Conservation (phyloP, 2,113 vertebrate species). For the Tapirus terrestris region DNA sequence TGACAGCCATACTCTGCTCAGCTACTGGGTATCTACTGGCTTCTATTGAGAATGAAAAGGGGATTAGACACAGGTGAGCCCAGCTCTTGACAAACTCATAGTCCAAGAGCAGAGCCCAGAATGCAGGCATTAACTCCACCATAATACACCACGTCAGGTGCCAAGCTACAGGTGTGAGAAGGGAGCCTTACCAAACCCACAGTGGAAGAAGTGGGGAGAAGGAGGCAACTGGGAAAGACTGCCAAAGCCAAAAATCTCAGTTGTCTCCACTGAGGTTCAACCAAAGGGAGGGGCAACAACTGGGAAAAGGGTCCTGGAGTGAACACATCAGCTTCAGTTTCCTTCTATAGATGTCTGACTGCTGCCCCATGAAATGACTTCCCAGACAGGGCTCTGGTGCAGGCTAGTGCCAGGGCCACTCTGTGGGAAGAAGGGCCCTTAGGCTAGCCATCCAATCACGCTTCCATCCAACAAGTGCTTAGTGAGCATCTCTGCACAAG, state of each 20-base stretch:
- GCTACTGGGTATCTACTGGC: background rate
- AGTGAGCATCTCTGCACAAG: background rate
- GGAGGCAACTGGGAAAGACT: background rate
- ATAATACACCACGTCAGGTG: background rate
- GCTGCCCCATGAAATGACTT: background rate
- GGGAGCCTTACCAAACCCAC: background rate
- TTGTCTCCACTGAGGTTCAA: background rate
- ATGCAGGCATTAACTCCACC: background rate
- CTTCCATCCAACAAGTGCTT: background rate
- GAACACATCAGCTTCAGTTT: background rate
- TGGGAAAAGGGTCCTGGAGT: background rate
- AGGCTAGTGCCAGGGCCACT: background rate
- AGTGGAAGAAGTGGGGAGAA: fast-evolving
- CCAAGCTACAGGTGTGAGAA: background rate
- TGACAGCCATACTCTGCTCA: background rate
- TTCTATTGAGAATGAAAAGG: background rate
- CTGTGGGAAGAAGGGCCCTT: background rate
- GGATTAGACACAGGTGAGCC: background rate
- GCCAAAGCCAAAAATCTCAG: background rate
- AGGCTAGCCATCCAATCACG: background rate
- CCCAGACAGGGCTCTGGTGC: background rate
- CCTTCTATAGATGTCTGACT: background rate
- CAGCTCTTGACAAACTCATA: background rate
- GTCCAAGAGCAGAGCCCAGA: background rate
- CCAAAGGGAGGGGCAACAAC: background rate